A percentile compares a stretch with the other conserved stretches of the same genome.
These are phyloP conservation scores for Tiliacea citrago DNA, from an alignment of 2,888 invertebrate genomes.

Conservation along the genomic window DNA sequence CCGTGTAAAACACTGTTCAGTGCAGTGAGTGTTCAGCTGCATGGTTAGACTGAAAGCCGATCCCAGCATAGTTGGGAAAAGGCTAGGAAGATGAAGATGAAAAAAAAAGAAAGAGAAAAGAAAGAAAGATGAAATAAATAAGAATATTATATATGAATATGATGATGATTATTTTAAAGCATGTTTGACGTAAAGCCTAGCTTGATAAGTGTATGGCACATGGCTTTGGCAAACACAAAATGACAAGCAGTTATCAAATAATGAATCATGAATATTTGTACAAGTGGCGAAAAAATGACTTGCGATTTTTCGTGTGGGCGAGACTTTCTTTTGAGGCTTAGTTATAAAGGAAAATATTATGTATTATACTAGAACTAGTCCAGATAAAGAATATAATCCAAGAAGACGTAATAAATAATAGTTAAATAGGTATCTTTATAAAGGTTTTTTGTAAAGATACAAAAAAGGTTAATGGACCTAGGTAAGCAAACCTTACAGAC, in stretches of 20 bases:
- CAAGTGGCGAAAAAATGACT: neutral
- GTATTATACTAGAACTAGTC: no score
- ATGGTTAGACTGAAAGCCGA: no score
- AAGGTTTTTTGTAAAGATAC: neutral
- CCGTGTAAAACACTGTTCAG: neutral
- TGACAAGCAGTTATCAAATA: neutral
- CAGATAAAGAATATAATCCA: neutral
- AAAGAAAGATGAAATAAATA: no score
- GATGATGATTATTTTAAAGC: neutral
- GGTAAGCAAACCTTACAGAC: neutral
- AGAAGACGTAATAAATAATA: neutral
- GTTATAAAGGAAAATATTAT: neutral
- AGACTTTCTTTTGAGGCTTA: neutral
- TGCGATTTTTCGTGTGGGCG: neutral
- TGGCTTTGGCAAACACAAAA: neutral
- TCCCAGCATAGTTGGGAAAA: neutral
- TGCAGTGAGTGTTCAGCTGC: no score
- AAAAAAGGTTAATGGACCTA: slow-evolving; percentile 23
- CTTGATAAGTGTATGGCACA: neutral
- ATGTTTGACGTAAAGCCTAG: neutral
- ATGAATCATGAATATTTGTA: neutral
- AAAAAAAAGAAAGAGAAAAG: no score
- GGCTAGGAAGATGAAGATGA: no score
- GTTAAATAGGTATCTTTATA: neutral
- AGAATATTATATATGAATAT: no score